phyloP scores from a whole-genome alignment of 2,113 vertebrate species.

The Saimiri boliviensis region DNA sequence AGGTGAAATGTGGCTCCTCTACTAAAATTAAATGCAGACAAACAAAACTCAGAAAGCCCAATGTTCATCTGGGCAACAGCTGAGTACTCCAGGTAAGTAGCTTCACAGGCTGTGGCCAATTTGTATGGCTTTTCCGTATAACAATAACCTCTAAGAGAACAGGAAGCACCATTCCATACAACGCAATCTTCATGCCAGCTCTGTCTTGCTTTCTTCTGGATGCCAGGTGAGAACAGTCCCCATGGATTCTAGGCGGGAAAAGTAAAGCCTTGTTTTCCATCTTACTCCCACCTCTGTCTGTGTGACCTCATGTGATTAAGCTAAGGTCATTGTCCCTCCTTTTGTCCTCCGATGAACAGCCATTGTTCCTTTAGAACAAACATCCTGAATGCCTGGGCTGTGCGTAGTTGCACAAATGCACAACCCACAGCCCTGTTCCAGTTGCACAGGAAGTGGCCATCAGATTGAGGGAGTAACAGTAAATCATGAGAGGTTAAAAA shows the following conservation, averaged over 20 bases:
- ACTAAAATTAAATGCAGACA: constrained; percentile 71
- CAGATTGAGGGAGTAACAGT: not conserved
- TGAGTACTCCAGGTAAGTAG: constrained; percentile 57
- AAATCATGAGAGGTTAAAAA: not conserved
- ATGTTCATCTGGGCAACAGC: constrained; percentile 65
- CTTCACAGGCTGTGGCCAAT: constrained; percentile 25
- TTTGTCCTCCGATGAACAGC: not conserved
- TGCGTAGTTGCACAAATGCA: not conserved
- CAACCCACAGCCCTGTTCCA: not conserved
- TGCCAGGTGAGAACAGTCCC: not conserved
- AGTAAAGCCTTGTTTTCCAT: not conserved
- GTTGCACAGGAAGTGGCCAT: not conserved
- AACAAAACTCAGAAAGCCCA: constrained; percentile 34
- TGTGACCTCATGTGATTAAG: not conserved
- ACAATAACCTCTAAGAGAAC: not conserved
- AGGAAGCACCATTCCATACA: rapidly evolving
- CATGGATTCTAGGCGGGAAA: not conserved
- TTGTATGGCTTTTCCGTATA: not conserved
- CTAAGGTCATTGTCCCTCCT: not conserved
- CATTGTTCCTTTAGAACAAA: not conserved
- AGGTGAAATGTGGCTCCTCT: constrained; percentile 33
- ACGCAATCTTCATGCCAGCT: not conserved
- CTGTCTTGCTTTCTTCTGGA: not conserved
- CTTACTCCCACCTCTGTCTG: not conserved
- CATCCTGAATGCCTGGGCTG: not conserved